These are phyloP conservation scores for Caenorhabditis becei DNA, from an alignment of 2,888 invertebrate species.

Conservation along the genomic window DNA sequence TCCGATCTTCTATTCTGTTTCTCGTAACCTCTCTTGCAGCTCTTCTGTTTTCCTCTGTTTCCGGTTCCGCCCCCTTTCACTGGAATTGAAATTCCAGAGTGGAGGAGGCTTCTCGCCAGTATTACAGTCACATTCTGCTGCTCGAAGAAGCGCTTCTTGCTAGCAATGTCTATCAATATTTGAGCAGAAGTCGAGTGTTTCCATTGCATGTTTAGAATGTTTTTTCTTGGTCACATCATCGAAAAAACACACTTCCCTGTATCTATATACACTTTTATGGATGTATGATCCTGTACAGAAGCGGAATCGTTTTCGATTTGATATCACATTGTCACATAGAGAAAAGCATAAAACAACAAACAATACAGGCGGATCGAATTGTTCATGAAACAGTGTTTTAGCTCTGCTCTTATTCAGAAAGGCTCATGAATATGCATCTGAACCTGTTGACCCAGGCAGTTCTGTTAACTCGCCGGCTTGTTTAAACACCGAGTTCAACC, in stretches of 20 bases:
- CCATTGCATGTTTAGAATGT: conserved; percentile 20
- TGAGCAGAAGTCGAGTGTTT: conserved; percentile 1
- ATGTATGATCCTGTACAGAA: not conserved
- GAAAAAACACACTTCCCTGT: not conserved
- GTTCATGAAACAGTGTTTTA: too few relatives aligned
- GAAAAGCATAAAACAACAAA: too few relatives aligned
- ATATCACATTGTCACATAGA: not conserved
- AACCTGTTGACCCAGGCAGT: not conserved
- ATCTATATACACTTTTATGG: not conserved
- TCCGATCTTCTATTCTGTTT: not conserved
- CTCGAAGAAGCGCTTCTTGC: not conserved
- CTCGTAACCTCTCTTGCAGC: conserved; percentile 5
- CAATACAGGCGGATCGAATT: too few relatives aligned
- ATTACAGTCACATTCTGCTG: conserved; percentile 4
- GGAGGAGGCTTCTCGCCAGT: not conserved
- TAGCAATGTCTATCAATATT: conserved; percentile 38
- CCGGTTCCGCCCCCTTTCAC: conserved; percentile 18
- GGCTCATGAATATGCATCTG: conserved; percentile 9
- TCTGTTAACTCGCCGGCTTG: not conserved
- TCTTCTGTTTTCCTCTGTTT: conserved; percentile 16
- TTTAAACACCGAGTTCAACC: conserved; percentile 1
- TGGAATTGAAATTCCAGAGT: not conserved
- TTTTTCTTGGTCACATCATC: not conserved
- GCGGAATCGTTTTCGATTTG: not conserved
- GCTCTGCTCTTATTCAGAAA: not conserved